These are phyloP conservation scores for Desmodus rotundus DNA, from an alignment of 2,113 vertebrate species.

Conservation along the genomic window DNA sequence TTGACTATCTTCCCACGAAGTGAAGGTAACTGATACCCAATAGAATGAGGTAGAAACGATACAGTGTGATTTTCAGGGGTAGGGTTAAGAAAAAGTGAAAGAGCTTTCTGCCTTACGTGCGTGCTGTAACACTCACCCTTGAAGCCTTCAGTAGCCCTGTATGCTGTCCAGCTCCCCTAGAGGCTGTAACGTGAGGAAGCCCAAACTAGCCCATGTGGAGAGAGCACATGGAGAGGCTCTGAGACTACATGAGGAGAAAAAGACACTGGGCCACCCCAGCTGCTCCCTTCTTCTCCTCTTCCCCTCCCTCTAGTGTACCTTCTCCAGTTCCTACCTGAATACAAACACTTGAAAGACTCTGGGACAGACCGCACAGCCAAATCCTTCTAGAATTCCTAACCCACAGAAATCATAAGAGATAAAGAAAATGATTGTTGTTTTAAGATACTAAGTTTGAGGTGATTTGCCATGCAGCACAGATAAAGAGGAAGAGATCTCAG, in stretches of 20 bases:
- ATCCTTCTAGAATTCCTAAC: neutral
- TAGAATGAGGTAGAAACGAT: neutral
- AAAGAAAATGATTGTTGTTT: neutral
- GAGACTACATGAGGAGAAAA: neutral
- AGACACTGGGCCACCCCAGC: neutral
- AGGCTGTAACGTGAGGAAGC: slow-evolving; percentile 37
- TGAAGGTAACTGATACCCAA: neutral
- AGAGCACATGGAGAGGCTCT: slow-evolving; percentile 15
- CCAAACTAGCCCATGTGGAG: slow-evolving; percentile 35
- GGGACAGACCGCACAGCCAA: neutral
- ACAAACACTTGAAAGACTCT: neutral
- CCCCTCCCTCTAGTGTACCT: neutral
- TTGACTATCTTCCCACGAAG: neutral
- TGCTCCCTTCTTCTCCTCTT: neutral
- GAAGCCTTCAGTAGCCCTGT: slow-evolving; percentile 30
- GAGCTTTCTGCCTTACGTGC: slow-evolving; percentile 16
- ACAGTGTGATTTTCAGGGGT: neutral
- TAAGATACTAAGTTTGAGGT: neutral
- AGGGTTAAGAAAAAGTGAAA: neutral
- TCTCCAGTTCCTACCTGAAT: neutral
- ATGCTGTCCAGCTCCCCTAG: slow-evolving; percentile 22
- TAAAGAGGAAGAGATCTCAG: neutral
- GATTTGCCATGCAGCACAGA: neutral
- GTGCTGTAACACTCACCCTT: slow-evolving; percentile 34
- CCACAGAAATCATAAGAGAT: neutral